Evolutionary conservation across 2,797 vertebrate species (phyloP).

Genomic region (Danionella dracula): DNA sequence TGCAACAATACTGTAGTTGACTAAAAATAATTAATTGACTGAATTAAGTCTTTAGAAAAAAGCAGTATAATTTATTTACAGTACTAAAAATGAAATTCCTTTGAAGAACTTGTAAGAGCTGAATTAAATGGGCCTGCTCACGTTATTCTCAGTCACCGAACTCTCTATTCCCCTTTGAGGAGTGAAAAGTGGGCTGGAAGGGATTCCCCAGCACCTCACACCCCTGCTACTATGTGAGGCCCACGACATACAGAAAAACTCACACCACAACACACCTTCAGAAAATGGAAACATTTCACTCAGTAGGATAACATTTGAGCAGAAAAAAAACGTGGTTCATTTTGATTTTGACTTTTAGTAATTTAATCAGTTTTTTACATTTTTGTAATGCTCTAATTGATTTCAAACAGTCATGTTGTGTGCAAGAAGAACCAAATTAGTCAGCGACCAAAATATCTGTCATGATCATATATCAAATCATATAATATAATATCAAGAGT

Average conservation of each 20-base stretch:
- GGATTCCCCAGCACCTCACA: slow-evolving; percentile 59
- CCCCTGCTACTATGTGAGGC: slow-evolving; percentile 31
- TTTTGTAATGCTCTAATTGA: too few species aligned
- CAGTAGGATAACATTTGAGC: slow-evolving; percentile 56
- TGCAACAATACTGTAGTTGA: too few species aligned
- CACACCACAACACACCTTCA: slow-evolving; percentile 56
- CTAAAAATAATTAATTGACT: too few species aligned
- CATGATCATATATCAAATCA: too few species aligned
- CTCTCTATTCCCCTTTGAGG: slow-evolving; percentile 42
- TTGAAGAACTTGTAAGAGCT: slow-evolving; percentile 19
- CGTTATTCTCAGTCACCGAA: neutral
- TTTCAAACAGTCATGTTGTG: too few species aligned
- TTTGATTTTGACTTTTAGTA: neutral
- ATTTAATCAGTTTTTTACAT: too few species aligned
- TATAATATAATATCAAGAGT: too few species aligned
- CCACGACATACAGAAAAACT: slow-evolving; percentile 35
- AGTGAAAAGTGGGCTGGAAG: slow-evolving; percentile 51
- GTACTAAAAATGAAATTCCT: neutral
- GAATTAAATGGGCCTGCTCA: neutral
- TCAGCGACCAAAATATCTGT: too few species aligned
- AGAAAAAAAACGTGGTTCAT: slow-evolving; percentile 42
- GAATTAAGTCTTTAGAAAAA: too few species aligned
- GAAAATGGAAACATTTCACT: slow-evolving; percentile 67
- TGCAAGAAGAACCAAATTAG: too few species aligned
- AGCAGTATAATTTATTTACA: too few species aligned